These are phyloP conservation scores for Sinocyclocheilus anophthalmus DNA, from an alignment of 2,113 vertebrate genomes.

Conservation along the genomic window DNA sequence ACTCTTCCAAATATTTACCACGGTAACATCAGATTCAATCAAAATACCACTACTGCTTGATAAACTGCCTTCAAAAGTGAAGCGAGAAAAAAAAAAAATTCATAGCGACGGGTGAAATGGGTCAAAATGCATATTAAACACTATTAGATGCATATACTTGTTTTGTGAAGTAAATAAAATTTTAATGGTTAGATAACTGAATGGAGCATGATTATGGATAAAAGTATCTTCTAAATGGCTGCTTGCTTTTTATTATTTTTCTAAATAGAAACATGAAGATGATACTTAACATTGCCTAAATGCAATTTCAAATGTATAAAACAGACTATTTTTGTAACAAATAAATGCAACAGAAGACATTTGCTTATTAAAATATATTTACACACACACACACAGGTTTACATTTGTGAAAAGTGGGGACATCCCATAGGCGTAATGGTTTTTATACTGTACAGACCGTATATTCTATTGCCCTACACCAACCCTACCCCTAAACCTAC, in stretches of 20 bases:
- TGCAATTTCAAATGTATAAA: too few relatives aligned
- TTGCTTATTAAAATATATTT: too few relatives aligned
- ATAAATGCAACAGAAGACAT: too few relatives aligned
- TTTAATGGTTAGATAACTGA: neutral
- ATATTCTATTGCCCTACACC: too few relatives aligned
- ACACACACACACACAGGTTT: too few relatives aligned
- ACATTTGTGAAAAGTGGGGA: too few relatives aligned
- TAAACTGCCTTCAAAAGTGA: neutral
- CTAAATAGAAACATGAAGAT: neutral
- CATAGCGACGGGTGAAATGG: neutral
- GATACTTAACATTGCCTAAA: too few relatives aligned
- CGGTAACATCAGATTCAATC: neutral
- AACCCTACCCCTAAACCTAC: too few relatives aligned
- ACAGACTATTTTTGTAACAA: too few relatives aligned
- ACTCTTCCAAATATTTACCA: neutral
- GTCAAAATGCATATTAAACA: neutral
- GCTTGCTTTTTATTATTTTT: neutral
- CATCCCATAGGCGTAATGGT: too few relatives aligned
- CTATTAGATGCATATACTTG: neutral
- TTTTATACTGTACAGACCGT: too few relatives aligned
- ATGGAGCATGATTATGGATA: neutral
- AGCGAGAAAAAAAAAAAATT: too few relatives aligned
- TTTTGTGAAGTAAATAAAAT: neutral
- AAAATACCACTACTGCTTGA: neutral
- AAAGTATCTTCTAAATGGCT: neutral